Conservation (phyloP, 2,888 invertebrate genomes). For the Limenitis camilla region DNA sequence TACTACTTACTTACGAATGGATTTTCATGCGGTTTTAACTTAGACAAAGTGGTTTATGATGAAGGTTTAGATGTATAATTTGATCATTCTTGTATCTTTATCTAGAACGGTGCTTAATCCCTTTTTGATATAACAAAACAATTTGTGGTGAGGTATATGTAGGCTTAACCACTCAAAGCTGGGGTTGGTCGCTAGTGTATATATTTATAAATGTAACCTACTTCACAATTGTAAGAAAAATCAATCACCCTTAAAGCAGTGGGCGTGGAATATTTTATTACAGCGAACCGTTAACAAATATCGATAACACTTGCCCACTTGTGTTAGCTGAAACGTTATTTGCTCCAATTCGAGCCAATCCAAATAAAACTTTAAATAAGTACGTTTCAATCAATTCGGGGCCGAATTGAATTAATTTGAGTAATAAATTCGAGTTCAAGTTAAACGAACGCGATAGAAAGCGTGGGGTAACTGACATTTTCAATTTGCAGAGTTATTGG, state of each 20-base stretch:
- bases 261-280: background rate
- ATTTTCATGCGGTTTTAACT: no score
- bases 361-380: conserved; percentile 25
- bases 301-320: conserved; percentile 4
- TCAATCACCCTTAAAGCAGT: background rate
- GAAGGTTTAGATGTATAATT: no score
- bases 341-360: conserved; percentile 20
- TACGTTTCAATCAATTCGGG: conserved; percentile 30
- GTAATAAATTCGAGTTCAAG: conserved; percentile 25
- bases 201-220: background rate
- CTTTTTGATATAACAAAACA: no score
- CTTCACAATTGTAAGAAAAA: background rate
- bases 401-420: conserved; percentile 29
- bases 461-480: background rate
- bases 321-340: conserved; percentile 7
- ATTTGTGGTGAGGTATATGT: no score
- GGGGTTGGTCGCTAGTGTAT: background rate
- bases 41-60: no score
- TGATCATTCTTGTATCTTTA: no score
- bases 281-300: conserved; percentile 9
- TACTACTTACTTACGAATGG: no score
- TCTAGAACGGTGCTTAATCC: no score
- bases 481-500: background rate
- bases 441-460: conserved; percentile 10
- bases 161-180: no score